Conservation (phyloP, 2,888 invertebrate genomes). For the Plagodis dolabraria region DNA sequence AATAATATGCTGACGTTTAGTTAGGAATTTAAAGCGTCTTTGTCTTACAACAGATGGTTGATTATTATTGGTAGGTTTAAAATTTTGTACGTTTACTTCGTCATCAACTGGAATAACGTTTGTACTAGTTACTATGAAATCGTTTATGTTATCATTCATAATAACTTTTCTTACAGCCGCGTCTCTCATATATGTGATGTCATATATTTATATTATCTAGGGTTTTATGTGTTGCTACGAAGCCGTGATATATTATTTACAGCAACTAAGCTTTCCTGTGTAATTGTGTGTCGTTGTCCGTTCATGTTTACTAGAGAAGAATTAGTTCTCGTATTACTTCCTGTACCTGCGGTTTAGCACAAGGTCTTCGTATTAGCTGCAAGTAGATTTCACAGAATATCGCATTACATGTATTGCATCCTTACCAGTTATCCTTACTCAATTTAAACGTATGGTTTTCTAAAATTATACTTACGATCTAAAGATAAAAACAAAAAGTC, state of each 20-base stretch:
- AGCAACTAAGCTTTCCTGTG: constrained; percentile 1
- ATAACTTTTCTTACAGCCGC: too few relatives aligned
- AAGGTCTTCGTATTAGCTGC: constrained; percentile 40
- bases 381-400: constrained; percentile 24
- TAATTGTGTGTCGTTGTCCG: constrained; percentile 27
- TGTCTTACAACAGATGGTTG: background rate
- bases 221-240: too few relatives aligned
- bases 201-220: too few relatives aligned
- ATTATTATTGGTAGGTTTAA: background rate
- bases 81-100: background rate
- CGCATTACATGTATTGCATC: constrained; percentile 7
- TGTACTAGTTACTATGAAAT: too few relatives aligned
- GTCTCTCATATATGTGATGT: too few relatives aligned
- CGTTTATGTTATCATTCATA: too few relatives aligned
- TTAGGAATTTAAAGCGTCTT: constrained; percentile 19
- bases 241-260: constrained; percentile 2
- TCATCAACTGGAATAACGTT: background rate
- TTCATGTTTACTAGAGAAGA: constrained; percentile 44
- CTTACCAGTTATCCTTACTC: too few relatives aligned
- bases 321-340: constrained; percentile 55
- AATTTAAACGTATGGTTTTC: too few relatives aligned
- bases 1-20: constrained; percentile 15
- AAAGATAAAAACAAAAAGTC: too few relatives aligned
- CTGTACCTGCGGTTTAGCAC: constrained; percentile 57
- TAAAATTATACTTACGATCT: too few relatives aligned